These are phyloP conservation scores for Leptinotarsa haldemani DNA, from an alignment of 2,888 invertebrate species.

Conservation along the genomic window DNA sequence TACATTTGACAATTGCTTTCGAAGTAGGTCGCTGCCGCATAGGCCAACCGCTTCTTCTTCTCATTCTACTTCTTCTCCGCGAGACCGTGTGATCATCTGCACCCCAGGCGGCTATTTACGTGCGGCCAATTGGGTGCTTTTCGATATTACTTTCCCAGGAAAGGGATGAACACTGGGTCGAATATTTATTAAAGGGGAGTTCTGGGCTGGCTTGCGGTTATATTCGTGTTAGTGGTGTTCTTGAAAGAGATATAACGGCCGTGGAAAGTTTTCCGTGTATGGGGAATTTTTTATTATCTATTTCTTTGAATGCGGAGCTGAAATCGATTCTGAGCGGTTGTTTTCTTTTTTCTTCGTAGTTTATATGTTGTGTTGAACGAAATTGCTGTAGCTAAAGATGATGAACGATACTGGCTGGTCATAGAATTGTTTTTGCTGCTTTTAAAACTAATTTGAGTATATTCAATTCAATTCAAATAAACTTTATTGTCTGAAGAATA, in stretches of 20 bases:
- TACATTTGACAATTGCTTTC: slow-evolving; percentile 62
- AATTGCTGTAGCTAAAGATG: too few relatives aligned
- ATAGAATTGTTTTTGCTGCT: too few relatives aligned
- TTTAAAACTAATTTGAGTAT: too few relatives aligned
- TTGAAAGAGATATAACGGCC: slow-evolving; percentile 3
- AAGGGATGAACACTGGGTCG: slow-evolving; percentile 19
- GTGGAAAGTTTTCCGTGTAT: background rate
- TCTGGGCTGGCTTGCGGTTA: slow-evolving; percentile 4
- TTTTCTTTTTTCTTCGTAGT: background rate
- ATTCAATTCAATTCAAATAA: too few relatives aligned
- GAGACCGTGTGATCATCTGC: slow-evolving; percentile 26
- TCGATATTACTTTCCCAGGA: slow-evolving; percentile 31
- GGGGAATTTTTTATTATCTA: slow-evolving; percentile 6
- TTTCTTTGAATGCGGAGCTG: background rate
- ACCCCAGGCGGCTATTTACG: slow-evolving; percentile 33
- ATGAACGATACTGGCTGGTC: too few relatives aligned
- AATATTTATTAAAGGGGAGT: slow-evolving; percentile 31
- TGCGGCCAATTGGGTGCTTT: slow-evolving; percentile 26
- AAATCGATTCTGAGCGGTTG: background rate
- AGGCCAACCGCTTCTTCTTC: slow-evolving; percentile 6
- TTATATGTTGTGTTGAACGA: background rate
- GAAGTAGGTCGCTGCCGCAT: slow-evolving; percentile 28
- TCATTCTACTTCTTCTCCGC: slow-evolving; percentile 9
- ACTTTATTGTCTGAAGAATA: too few relatives aligned
- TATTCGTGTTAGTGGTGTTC: slow-evolving; percentile 11